These are phyloP conservation scores for Sprattus sprattus DNA, from an alignment of 2,113 vertebrate genomes.

Conservation along the genomic window DNA sequence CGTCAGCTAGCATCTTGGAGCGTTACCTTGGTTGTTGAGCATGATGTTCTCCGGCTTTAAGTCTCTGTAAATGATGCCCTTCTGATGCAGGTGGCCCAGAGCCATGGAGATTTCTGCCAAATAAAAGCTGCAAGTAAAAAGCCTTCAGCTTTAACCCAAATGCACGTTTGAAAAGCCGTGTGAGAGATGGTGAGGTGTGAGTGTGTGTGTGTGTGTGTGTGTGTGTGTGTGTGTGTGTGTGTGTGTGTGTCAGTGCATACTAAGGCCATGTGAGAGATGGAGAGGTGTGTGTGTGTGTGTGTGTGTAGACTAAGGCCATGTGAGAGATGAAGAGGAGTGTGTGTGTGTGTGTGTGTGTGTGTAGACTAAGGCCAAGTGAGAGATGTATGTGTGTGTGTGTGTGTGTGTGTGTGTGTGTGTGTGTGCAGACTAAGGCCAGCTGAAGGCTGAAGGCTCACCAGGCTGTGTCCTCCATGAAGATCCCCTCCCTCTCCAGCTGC, in stretches of 20 bases:
- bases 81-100: constrained; percentile 97
- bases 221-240: too few relatives aligned
- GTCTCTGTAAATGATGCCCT: constrained; percentile 98
- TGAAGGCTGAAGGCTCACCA: constrained; percentile 76
- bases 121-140: constrained; percentile 85
- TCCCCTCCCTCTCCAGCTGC: constrained; percentile 96
- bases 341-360: too few relatives aligned
- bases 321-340: not conserved
- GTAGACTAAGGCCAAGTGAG: too few relatives aligned
- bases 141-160: not conserved
- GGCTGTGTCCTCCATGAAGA: constrained; percentile 98
- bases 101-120: constrained; percentile 99
- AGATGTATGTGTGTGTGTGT: not conserved
- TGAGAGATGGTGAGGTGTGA: not conserved
- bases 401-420: not conserved
- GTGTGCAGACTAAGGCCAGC: not conserved
- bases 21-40: constrained; percentile 93
- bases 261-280: too few relatives aligned
- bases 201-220: not conserved
- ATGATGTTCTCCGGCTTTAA: constrained; percentile 99
- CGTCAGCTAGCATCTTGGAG: not conserved
- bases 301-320: too few relatives aligned
- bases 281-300: too few relatives aligned
- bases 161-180: not conserved
- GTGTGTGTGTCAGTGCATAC: too few relatives aligned